phyloP scores from a whole-genome alignment of 2,888 invertebrate species.

The Leucozona laternaria region DNA sequence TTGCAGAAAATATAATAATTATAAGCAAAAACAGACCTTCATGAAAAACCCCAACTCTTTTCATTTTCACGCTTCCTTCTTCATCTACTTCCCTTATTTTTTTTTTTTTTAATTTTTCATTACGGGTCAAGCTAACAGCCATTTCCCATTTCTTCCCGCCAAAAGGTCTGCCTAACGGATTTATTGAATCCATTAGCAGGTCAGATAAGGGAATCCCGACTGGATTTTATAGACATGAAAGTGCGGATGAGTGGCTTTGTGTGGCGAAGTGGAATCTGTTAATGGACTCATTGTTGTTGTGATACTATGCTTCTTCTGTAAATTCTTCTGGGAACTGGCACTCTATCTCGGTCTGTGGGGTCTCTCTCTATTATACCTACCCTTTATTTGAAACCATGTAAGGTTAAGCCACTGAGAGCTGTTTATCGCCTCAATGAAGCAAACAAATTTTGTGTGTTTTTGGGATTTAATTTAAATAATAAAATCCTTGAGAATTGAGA shows the following conservation, averaged over 20 bases:
- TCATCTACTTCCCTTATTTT: background rate
- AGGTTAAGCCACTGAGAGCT: conserved; percentile 6
- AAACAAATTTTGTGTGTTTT: conserved; percentile 17
- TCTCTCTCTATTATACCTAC: background rate
- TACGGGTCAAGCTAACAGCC: background rate
- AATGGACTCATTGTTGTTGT: conserved; percentile 26
- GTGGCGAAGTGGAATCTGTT: conserved; percentile 20
- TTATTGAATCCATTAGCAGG: conserved; percentile 17
- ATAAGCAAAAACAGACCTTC: background rate
- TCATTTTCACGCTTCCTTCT: background rate
- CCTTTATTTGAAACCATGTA: background rate
- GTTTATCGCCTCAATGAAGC: conserved; percentile 16
- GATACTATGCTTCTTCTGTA: background rate
- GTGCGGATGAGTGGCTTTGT: conserved; percentile 20
- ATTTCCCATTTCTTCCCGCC: background rate
- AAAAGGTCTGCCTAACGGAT: conserved; percentile 15
- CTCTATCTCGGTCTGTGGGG: no score
- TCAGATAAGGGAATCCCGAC: conserved; percentile 3
- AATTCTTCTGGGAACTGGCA: background rate
- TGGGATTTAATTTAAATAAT: conserved; percentile 22
- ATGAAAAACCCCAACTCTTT: background rate
- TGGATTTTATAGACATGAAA: conserved; percentile 8
- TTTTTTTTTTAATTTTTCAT: background rate
- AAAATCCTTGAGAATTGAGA: background rate
- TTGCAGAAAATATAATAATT: background rate